Evolutionary conservation across 1,140 invertebrate genomes (phyloP).

Genomic region (Drosophila persimilis): DNA sequence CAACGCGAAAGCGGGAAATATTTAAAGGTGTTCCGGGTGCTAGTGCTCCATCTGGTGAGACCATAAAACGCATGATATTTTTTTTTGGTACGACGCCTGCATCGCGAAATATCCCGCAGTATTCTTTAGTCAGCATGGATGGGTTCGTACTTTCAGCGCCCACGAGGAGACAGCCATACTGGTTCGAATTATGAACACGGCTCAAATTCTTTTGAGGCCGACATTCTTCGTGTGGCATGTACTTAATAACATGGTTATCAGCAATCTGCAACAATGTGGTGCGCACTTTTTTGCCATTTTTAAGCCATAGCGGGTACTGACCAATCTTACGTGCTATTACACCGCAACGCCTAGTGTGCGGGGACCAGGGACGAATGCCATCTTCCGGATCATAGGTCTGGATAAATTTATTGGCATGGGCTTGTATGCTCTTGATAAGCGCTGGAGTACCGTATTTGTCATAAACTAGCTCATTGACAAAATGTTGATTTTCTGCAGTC

Average conservation of each 20-base stretch:
- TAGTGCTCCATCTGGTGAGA: constrained; percentile 94
- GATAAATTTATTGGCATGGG: constrained; percentile 78
- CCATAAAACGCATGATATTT: constrained; percentile 91
- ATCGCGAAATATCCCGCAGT: constrained; percentile 93
- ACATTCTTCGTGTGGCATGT: constrained; percentile 93
- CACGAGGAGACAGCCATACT: constrained; percentile 90
- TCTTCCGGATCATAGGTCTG: constrained; percentile 84
- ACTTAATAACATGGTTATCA: constrained; percentile 98
- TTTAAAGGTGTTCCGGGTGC: constrained; percentile 94
- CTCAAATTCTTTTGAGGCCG: constrained; percentile 84
- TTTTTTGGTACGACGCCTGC: constrained; percentile 95
- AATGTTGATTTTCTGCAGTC: constrained; percentile 91
- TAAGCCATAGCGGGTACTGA: constrained; percentile 95
- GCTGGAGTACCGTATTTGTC: constrained; percentile 85
- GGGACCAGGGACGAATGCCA: constrained; percentile 85
- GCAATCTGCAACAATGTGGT: constrained; percentile 94
- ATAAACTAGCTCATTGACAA: constrained; percentile 90
- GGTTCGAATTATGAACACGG: constrained; percentile 78
- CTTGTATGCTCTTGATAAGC: constrained; percentile 81
- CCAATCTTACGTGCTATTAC: constrained; percentile 97
- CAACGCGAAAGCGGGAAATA: constrained; percentile 95
- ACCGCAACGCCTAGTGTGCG: constrained; percentile 88
- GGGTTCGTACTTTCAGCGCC: constrained; percentile 96
- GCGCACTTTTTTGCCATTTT: constrained; percentile 90
- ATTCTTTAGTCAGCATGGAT: constrained; percentile 93